Evolutionary conservation across 2,888 invertebrate genomes (phyloP), one percentile per base, ranked within the genome.

Genomic region (Uloborus plumipes): DNA sequence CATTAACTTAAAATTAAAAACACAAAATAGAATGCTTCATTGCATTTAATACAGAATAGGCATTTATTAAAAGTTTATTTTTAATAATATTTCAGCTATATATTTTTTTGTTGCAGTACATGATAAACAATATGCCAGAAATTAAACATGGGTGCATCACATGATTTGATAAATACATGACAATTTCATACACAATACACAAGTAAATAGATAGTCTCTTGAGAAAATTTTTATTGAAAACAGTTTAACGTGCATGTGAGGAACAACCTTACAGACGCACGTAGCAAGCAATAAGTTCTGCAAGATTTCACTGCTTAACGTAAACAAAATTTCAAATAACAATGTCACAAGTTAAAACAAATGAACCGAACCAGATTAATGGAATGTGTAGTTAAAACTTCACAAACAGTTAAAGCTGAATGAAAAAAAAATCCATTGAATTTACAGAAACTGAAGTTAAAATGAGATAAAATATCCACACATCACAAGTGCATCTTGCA

Each of bases 141-240:
- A 47, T 64, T 20, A 64, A 64, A 64, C 64, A 64, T 64, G 47
- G 39, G 64, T 64, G 64, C 64, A 39, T 18, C 47, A 64, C 47
- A 47, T 18, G 18, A 64, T 31, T 31, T 31, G 47, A 39, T 64
- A 64, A 64, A 64, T 47, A 47, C 47, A 64, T 47, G 47, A 64
- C 47, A 26, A 39, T 31, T 61, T 26, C 31, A 74, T 66, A 74
- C 31, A 70, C 55, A 50, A 77, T 47, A 77, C 70, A 70, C 74
- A 74, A 66, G 65, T 66, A 64, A 64, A 64, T 64, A 64, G 58
- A 31, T 31, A 77, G 78, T 72, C 78, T 59, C 71, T 58, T 67
- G 58, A 80, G 79, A 79, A 67, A 71, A 66, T 70, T 82, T 80
- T 82, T 82, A 82, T 82, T 82, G 81, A 82, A 82, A 82, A 82